Conservation (phyloP, 2,888 invertebrate genomes). For the Podabrus alpinus region DNA sequence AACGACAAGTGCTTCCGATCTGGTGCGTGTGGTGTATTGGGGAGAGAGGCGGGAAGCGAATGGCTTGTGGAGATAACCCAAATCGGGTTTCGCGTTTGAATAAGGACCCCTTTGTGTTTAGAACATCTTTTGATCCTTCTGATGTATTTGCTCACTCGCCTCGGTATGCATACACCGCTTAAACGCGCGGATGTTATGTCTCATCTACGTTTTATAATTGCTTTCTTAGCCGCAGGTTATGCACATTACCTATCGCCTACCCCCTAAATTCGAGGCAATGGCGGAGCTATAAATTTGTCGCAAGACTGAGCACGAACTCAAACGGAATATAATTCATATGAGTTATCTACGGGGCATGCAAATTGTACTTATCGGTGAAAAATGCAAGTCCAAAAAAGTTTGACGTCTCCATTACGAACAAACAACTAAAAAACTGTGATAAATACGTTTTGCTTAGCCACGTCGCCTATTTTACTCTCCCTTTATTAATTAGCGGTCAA, state of each 20-base stretch:
- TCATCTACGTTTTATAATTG: slow-evolving; percentile 51
- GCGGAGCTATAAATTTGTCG: slow-evolving; percentile 45
- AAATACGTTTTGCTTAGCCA: slow-evolving; percentile 26
- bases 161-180: slow-evolving; percentile 44
- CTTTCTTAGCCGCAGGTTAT: slow-evolving; percentile 50
- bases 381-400: slow-evolving; percentile 18
- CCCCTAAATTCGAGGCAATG: slow-evolving; percentile 30
- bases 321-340: slow-evolving; percentile 44
- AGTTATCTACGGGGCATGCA: slow-evolving; percentile 40
- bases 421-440: slow-evolving; percentile 31
- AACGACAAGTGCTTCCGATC: slow-evolving; percentile 35
- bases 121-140: slow-evolving; percentile 52
- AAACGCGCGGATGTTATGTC: slow-evolving; percentile 46
- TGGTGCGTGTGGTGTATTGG: slow-evolving; percentile 30
- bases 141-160: slow-evolving; percentile 48
- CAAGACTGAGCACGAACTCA: slow-evolving; percentile 42
- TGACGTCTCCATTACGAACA: slow-evolving; percentile 29
- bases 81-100: slow-evolving; percentile 54
- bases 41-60: slow-evolving; percentile 26
- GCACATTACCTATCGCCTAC: slow-evolving; percentile 38
- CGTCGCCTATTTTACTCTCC: slow-evolving; percentile 25
- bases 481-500: slow-evolving; percentile 34
- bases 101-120: slow-evolving; percentile 50
- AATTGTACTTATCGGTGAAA: slow-evolving; percentile 1
- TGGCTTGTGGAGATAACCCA: slow-evolving; percentile 48